These are phyloP conservation scores for Drosophila falleni DNA, from an alignment of 2,888 invertebrate genomes.

Conservation along the genomic window DNA sequence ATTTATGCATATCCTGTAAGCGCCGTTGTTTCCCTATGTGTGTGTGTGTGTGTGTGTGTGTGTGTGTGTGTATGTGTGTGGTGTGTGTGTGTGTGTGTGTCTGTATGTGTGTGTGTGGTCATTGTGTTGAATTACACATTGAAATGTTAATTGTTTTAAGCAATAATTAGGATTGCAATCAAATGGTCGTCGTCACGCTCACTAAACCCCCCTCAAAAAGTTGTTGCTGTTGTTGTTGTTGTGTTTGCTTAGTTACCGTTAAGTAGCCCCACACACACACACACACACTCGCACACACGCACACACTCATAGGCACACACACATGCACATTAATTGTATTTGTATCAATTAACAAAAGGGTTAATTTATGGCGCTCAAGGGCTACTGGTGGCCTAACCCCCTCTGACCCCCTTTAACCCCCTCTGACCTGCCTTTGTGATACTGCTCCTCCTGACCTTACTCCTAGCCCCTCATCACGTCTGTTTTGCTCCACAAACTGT, in stretches of 20 bases:
- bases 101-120: slow-evolving; percentile 48
- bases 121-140: slow-evolving; percentile 76
- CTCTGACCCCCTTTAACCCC: slow-evolving; percentile 1
- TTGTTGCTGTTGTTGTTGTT: slow-evolving; percentile 49
- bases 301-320: slow-evolving; percentile 6
- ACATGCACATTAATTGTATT: slow-evolving; percentile 80
- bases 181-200: slow-evolving; percentile 61
- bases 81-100: slow-evolving; percentile 16
- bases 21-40: slow-evolving; percentile 7
- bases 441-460: too few species aligned
- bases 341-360: slow-evolving; percentile 86
- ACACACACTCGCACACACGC: slow-evolving; percentile 30
- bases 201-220: slow-evolving; percentile 31
- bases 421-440: background rate
- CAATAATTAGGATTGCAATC: slow-evolving; percentile 82
- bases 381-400: slow-evolving; percentile 47
- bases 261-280: slow-evolving; percentile 61
- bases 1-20: slow-evolving; percentile 77
- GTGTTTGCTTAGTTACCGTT: slow-evolving; percentile 80
- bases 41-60: slow-evolving; percentile 31
- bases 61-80: slow-evolving; percentile 28
- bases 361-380: slow-evolving; percentile 84
- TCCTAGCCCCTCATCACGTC: background rate
- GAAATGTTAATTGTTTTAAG: slow-evolving; percentile 82
- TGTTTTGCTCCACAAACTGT: background rate